These are phyloP conservation scores for Cheumatopsyche charites DNA, from an alignment of 1,140 invertebrate species.

Conservation along the genomic window DNA sequence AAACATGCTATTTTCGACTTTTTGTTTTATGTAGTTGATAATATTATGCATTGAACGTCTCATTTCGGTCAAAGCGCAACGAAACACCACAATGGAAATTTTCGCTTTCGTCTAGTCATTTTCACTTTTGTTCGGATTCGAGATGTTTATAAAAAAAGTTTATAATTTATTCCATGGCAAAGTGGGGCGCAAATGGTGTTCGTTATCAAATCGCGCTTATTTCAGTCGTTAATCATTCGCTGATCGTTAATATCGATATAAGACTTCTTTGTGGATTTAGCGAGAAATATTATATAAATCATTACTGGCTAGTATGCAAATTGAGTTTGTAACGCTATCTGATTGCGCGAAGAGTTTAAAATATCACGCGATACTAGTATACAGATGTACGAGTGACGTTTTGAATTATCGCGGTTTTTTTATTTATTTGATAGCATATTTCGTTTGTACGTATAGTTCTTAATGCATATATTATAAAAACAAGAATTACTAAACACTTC, in stretches of 20 bases:
- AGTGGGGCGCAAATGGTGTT: conserved; percentile 2
- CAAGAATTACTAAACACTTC: too few species aligned
- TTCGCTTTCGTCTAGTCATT: too few species aligned
- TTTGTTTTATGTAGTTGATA: too few species aligned
- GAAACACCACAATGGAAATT: too few species aligned
- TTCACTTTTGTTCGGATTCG: neutral
- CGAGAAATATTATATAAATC: conserved; percentile 20
- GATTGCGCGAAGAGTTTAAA: neutral
- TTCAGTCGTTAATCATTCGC: conserved; percentile 9
- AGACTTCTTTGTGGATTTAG: conserved; percentile 1
- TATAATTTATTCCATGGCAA: neutral
- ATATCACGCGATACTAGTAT: neutral
- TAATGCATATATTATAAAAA: too few species aligned
- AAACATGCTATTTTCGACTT: too few species aligned
- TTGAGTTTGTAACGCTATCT: conserved; percentile 2
- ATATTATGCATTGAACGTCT: too few species aligned
- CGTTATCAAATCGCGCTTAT: neutral
- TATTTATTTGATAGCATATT: neutral
- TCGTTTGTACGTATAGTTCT: too few species aligned
- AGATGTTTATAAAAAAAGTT: neutral
- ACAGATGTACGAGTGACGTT: neutral
- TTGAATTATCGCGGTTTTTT: neutral
- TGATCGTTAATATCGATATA: neutral
- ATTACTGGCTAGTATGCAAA: conserved; percentile 11
- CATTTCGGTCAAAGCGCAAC: too few species aligned